Evolutionary conservation across 2,797 vertebrate genomes (phyloP).

Genomic region (Echeneis naucrates): DNA sequence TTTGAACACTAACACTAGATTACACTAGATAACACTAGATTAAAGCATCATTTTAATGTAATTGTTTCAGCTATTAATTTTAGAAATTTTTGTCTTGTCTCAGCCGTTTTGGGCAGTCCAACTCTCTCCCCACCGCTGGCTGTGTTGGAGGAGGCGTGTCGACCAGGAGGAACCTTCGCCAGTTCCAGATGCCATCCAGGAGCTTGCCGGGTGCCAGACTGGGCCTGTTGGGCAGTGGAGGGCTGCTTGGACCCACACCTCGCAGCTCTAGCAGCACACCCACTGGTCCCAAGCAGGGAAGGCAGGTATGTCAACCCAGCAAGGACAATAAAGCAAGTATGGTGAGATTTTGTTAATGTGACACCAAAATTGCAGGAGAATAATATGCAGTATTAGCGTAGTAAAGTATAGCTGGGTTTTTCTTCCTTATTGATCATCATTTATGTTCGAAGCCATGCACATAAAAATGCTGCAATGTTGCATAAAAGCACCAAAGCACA

Average conservation of each 20-base stretch:
- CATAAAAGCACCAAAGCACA: too few relatives aligned
- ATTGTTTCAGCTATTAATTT: not conserved
- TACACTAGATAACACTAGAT: too few relatives aligned
- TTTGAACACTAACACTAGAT: too few relatives aligned
- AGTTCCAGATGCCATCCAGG: constrained; percentile 95
- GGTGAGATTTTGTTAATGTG: not conserved
- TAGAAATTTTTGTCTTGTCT: not conserved
- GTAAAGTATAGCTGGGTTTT: too few relatives aligned
- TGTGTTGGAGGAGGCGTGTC: constrained; percentile 91
- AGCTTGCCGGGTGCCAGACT: constrained; percentile 92
- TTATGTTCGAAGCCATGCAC: too few relatives aligned
- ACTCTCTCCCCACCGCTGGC: constrained; percentile 92
- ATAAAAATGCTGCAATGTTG: too few relatives aligned
- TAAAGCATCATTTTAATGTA: not conserved
- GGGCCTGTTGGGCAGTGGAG: constrained; percentile 89
- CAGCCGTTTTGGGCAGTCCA: constrained; percentile 96
- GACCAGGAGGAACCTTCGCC: constrained; percentile 91
- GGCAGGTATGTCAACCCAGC: constrained; percentile 88
- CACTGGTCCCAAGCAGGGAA: constrained; percentile 93
- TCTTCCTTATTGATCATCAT: too few relatives aligned
- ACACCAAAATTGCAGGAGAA: not conserved
- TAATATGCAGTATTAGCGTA: too few relatives aligned
- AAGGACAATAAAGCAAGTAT: too few relatives aligned
- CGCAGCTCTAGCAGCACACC: constrained; percentile 91
- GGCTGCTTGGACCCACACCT: constrained; percentile 90